Base-by-base conservation (phyloP, 1,140 invertebrate genomes). In the Parasteatoda tepidariorum region DNA sequence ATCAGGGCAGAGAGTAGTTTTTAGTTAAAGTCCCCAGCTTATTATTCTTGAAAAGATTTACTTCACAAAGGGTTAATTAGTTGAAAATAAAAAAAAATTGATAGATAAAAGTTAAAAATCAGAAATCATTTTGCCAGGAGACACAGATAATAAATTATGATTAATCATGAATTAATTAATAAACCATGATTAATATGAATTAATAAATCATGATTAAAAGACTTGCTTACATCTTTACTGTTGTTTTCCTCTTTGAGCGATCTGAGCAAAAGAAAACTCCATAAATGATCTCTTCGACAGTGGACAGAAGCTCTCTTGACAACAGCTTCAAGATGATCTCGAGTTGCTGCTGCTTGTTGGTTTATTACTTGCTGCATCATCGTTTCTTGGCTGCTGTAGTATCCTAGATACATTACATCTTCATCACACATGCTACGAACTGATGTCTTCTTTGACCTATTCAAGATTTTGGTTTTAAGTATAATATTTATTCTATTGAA, bases 371-470 rank as follows among this genome's bases (percentile, higher is more conserved):
- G 89, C 83, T 94, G 93, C 92, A 95, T 93, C 2, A 92, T 86
- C 85, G 94, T 92, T 86, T 94, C 93, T 85, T 94, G 93, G 0
- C 92, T 92, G 22, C 93, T 94, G 87, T 93, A 94, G 86, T 94
- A 94, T 3, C 93, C 93, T 13, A 94, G 88, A 88, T 94, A 94
- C 89, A 93, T 93, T 2, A 94, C 91, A 13, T 91, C 92, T 87
- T 94, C 93, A 85, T 88, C 55, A 55, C 85, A 86, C 48, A 86
- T 85, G 31, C 85, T 33, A 31, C 78, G 66, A 24, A 62, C 34
- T 30, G 31, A 59, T 0, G 30, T 28, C 41, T 41, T 67, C 33
- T 67, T 67, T 22, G 70, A 73, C n/a, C 70, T 73, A 31, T 31
- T 33, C 18, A 30, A 18, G 15, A 55, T 41, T 66, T 22, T 31